Evolutionary conservation across 2,113 vertebrate genomes (phyloP), one percentile per base, ranked within the genome.

Genomic region (Ophthalmolycus amberensis): DNA sequence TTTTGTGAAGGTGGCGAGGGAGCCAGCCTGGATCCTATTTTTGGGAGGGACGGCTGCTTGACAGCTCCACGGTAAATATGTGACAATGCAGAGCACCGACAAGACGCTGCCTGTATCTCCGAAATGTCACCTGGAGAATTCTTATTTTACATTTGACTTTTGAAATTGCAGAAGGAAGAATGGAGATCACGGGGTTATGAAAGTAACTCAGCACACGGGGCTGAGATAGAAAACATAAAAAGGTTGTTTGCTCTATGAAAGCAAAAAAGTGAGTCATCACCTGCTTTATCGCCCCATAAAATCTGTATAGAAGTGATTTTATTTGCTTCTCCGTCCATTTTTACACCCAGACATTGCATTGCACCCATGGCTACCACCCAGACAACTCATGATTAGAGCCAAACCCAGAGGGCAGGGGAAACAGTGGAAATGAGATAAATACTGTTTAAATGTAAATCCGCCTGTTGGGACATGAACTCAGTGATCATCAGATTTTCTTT

Each of bases 1-100:
- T 85, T 59, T 72, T 71, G 64, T 59, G 63, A 54, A n/a, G 70
- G 75, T 64, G 77, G 50, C 32, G 0, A 77, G 79, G 70, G 75
- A 83, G 59, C 22, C 46, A 54, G 77, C 67, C 83, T 67, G 81
- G 75, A 77, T 85, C 59, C 82, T 84, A 81, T 86, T 88, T 89
- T 64, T 66, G 77, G 79, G 70, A 44, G 52, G 52, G 72, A 77
- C 2, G 44, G 67, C 22, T 83, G 20, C 20, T 66, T 72, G 82
- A 84, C 65, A 85, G 83, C 54, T 77, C 38, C 56, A 42, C 4
- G 0, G 74, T 79, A 77, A 86, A 83, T 77, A 76, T 76, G 56
- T 62, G 74, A 84, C 87, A 84, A 71, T 69, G 2, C 59, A 83
- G 40, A 62, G 50, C 9, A 37, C 14, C 70, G 32, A 81, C 14